phyloP scores from a whole-genome alignment of 2,113 vertebrate genomes.

The Panthera leo region DNA sequence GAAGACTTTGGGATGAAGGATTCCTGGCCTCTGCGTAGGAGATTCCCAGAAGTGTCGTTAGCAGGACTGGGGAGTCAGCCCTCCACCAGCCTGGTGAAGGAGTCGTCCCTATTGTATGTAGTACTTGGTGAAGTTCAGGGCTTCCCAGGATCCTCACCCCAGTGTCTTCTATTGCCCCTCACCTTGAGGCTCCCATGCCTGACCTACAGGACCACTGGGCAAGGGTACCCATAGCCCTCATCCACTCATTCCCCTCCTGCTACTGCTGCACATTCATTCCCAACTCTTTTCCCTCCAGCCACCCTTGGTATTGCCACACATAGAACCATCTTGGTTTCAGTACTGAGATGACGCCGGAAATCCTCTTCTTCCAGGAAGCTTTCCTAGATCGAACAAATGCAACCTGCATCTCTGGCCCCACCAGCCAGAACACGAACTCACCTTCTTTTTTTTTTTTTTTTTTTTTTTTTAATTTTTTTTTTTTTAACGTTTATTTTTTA shows the following conservation, averaged over 20 bases:
- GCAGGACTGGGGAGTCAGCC: background rate
- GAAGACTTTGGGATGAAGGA: background rate
- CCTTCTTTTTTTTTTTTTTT: too few relatives aligned
- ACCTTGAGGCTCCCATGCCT: background rate
- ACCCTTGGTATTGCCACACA: background rate
- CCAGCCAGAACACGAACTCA: background rate
- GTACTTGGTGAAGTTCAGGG: background rate
- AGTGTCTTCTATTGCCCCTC: background rate
- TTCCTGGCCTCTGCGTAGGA: background rate
- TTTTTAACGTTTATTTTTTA: too few relatives aligned
- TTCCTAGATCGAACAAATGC: background rate
- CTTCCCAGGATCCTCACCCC: background rate
- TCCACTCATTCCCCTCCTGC: background rate
- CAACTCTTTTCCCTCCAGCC: background rate
- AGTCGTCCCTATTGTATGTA: background rate
- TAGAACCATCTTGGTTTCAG: background rate
- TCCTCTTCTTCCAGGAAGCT: background rate
- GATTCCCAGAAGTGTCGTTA: background rate
- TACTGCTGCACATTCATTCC: background rate
- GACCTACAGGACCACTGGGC: background rate
- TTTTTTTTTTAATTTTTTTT: too few relatives aligned
- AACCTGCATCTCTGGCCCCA: background rate
- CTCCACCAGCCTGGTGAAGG: background rate
- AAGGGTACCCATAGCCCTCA: background rate
- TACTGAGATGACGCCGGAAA: background rate